Base-by-base conservation (phyloP, 2,888 invertebrate genomes). In the Synergus laeviventris region DNA sequence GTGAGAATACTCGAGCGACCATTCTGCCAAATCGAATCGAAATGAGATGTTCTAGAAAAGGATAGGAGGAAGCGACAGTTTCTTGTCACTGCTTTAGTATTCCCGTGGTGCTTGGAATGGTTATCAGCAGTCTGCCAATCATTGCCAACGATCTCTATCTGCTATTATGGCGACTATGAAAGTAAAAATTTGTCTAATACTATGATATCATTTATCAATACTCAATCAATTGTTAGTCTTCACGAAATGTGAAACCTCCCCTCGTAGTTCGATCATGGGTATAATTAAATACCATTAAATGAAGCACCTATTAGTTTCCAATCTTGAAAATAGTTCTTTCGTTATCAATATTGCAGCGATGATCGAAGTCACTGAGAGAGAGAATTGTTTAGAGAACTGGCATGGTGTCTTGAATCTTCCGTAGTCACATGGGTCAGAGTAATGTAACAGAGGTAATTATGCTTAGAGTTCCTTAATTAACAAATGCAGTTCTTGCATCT, bases 401-500 rank as follows among this genome's bases (percentile, higher is more conserved):
- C 21, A n/a, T n/a, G n/a, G n/a, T n/a, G 5, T 24, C 38, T 38
- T 18, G 7, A 21, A 38, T n/a, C 3, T 38, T 18, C 12, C 7
- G 14, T 31, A 64, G 42, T 31, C 38, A 39, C 38, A 11, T 39
- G 42, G 42, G 38, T 39, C 64, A 39, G n/a, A 8, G 14, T 24
- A 14, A 21, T 21, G 24, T 14, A 59, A 24, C 59, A 21, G 14
- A 21, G 24, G 21, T 77, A 82, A 83, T 82, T 78, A 79, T 75
- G 73, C 73, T 73, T 42, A 78, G 80, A 79, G 61, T 74, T 78
- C 70, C 75, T 81, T 86, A 88, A 88, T 89, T 87, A 88, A 89
- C 84, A 87, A 87, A 88, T 86, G 86, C 84, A 84, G 84, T 85
- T 84, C 81, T 83, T 81, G 80, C 83, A 81, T 84, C 78, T 79